Evolutionary conservation across 1,140 invertebrate species (phyloP).

Genomic region (Glomeris maerens): DNA sequence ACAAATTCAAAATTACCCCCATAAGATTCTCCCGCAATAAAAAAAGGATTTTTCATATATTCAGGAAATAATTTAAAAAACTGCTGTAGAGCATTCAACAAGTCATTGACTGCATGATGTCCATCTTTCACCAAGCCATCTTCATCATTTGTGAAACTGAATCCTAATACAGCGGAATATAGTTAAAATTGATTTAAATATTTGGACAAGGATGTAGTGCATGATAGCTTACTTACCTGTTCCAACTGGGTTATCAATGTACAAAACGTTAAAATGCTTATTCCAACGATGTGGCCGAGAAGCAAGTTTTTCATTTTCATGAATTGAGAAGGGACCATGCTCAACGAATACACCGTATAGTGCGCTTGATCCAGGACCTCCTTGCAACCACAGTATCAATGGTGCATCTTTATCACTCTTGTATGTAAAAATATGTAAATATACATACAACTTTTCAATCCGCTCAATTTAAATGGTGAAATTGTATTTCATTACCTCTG

Average conservation of each 20-base stretch:
- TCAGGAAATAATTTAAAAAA: too few relatives aligned
- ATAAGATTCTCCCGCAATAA: too few relatives aligned
- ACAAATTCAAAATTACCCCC: too few relatives aligned
- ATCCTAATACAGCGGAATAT: too few relatives aligned
- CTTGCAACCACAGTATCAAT: conserved; percentile 71
- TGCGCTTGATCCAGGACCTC: conserved; percentile 61
- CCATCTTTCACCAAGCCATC: too few relatives aligned
- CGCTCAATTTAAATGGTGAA: background rate
- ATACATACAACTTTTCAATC: background rate
- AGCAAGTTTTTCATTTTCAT: background rate
- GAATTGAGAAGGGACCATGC: background rate
- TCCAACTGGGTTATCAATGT: conserved; percentile 3
- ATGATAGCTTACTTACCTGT: too few relatives aligned
- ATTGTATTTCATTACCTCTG: conserved; percentile 34
- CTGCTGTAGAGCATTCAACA: too few relatives aligned
- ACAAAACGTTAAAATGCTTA: background rate
- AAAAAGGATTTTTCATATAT: too few relatives aligned
- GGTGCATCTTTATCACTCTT: conserved; percentile 38
- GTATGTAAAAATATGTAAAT: background rate
- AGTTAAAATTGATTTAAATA: too few relatives aligned
- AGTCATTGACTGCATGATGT: too few relatives aligned
- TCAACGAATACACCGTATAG: conserved; percentile 8
- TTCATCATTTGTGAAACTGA: too few relatives aligned
- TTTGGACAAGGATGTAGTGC: too few relatives aligned
- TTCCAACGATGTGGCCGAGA: background rate